Conservation (phyloP, 2,888 invertebrate genomes). For the Epistrophella euchroma region DNA sequence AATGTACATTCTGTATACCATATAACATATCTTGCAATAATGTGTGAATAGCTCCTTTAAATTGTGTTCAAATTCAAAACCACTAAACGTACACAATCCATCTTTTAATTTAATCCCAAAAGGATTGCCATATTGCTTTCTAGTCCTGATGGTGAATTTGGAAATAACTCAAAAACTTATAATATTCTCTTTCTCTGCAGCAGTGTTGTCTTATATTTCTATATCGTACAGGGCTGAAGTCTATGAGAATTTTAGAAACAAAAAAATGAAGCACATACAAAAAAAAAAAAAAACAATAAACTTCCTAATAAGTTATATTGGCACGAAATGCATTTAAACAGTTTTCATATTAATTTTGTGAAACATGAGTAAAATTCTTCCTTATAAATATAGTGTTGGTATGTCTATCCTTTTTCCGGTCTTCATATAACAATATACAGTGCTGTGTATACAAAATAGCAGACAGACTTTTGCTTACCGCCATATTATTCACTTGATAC, state of each 20-base stretch:
- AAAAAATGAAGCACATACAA: conserved; percentile 21
- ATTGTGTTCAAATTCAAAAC: conserved; percentile 49
- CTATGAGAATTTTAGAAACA: conserved; percentile 7
- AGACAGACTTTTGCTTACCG: too few species aligned
- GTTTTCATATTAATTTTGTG: conserved; percentile 72
- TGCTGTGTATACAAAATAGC: not conserved
- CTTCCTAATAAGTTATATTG: conserved; percentile 69
- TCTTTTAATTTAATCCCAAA: conserved; percentile 42
- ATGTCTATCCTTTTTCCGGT: not conserved
- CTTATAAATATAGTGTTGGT: not conserved
- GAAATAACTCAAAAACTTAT: conserved; percentile 28
- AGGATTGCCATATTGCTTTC: not conserved
- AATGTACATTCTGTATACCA: not conserved
- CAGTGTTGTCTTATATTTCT: not conserved
- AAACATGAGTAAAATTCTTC: conserved; percentile 67
- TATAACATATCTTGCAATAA: conserved; percentile 11
- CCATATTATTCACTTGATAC: too few species aligned
- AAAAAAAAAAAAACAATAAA: conserved; percentile 48
- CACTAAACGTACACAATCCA: conserved; percentile 59
- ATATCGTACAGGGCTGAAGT: not conserved
- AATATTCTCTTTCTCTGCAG: conserved; percentile 4
- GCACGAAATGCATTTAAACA: conserved; percentile 71
- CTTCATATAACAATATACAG: not conserved
- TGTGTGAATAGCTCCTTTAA: conserved; percentile 49
- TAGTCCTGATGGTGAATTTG: not conserved